Conservation (phyloP, 2,888 invertebrate genomes). For the Pharmacophagus antenor region DNA sequence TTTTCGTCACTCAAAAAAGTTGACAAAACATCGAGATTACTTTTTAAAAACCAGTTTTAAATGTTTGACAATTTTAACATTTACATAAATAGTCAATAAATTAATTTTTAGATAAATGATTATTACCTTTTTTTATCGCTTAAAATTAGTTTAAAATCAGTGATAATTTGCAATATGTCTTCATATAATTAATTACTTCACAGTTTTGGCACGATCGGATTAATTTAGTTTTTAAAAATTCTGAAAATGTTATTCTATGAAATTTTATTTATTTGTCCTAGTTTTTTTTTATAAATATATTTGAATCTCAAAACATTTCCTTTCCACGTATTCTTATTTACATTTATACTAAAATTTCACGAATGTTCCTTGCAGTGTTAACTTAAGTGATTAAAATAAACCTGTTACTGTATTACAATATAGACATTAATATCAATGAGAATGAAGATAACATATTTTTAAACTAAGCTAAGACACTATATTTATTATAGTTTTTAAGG, state of each 20-base stretch:
- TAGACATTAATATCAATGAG: no score
- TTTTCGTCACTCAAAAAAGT: constrained; percentile 47
- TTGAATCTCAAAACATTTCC: no score
- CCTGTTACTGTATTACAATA: no score
- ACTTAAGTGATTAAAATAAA: no score
- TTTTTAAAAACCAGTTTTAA: constrained; percentile 65
- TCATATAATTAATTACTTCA: constrained; percentile 57
- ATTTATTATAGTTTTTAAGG: no score
- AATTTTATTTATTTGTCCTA: no score
- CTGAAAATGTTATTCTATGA: background rate
- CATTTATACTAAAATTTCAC: no score
- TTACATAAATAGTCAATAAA: constrained; percentile 68
- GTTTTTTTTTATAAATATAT: no score
- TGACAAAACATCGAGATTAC: constrained; percentile 68
- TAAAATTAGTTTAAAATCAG: constrained; percentile 45
- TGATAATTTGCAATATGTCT: constrained; percentile 62
- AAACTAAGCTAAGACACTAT: no score
- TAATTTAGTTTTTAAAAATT: constrained; percentile 37
- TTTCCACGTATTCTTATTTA: no score
- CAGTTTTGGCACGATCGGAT: constrained; percentile 41
- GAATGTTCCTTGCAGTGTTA: no score
- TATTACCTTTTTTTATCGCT: constrained; percentile 52
- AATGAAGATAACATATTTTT: no score
- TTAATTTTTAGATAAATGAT: constrained; percentile 75
- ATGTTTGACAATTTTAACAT: constrained; percentile 63